phyloP scores from a whole-genome alignment of 1,140 invertebrate species.

The Tetramorium alpestre region DNA sequence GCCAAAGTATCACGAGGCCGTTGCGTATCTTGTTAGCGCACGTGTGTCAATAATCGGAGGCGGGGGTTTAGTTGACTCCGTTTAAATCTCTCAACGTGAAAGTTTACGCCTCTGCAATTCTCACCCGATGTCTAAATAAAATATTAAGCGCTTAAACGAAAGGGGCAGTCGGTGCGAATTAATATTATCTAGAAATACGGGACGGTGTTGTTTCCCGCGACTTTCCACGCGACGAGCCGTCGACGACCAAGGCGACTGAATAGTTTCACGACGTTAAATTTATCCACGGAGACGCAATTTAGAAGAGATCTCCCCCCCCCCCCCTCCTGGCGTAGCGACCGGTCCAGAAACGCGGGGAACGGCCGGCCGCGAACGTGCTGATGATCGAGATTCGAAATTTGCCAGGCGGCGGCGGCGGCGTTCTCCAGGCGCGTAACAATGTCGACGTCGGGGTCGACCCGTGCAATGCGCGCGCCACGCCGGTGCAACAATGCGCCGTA shows the following conservation, averaged over 20 bases:
- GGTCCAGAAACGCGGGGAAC: neutral
- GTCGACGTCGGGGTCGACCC: constrained; percentile 27
- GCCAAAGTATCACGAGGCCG: constrained; percentile 46
- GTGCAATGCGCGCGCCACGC: constrained; percentile 7
- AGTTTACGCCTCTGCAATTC: constrained; percentile 9
- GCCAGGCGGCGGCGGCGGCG: constrained; percentile 14
- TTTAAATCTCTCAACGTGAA: constrained; percentile 14
- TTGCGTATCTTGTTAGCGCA: constrained; percentile 45
- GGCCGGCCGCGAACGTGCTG: neutral
- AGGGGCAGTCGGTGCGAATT: neutral
- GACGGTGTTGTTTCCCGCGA: neutral
- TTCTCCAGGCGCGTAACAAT: constrained; percentile 27
- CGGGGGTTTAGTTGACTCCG: neutral
- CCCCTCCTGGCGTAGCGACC: neutral
- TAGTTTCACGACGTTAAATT: neutral
- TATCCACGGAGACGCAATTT: constrained; percentile 16
- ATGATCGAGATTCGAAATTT: constrained; percentile 41
- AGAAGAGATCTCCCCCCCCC: neutral
- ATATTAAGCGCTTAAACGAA: neutral
- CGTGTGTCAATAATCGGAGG: constrained; percentile 21
- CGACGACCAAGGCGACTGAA: neutral
- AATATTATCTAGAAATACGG: neutral
- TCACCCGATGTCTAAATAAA: neutral
- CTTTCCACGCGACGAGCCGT: neutral
- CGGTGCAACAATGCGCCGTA: constrained; percentile 36